Base-by-base conservation (phyloP, 2,113 vertebrate genomes). In the Buteo buteo region DNA sequence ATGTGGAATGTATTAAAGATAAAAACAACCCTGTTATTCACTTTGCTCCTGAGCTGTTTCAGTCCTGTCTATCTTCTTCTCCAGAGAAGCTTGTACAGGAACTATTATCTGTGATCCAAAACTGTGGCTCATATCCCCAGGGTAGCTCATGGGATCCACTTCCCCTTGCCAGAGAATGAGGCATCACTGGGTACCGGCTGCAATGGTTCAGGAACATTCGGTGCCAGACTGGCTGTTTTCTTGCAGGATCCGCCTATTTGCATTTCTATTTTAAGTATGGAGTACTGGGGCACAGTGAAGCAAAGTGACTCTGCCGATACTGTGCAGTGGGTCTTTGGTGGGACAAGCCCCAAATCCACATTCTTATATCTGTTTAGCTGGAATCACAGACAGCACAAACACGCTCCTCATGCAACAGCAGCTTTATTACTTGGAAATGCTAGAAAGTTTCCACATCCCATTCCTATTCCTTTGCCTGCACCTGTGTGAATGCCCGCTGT, bases 401-500 rank as follows among this genome's bases (percentile, higher is more conserved):
- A 15, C 10, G 38, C 26, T 92, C 16, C 62, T 91, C 61, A 17
- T 0, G 22, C 40, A 90, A 77, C 1, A 7, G 20, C 84, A 70
- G 44, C 58, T 85, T 79, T n/a, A 38, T 85, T 95, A 90, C 90
- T 73, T 71, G 86, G 84, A 96, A 89, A 82, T 72, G 25, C 78
- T 91, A 4, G 66, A 50, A 94, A 92, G 36, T 79, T 93, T 94
- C 91, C 94, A 90, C 73, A 64, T 82, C 38, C 57, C 0, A 3
- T 78, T 70, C 64, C 78, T 91, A 55, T 69, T 92, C 38, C 36
- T 83, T 92, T 89, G 94, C 74, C 65, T 83, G 84, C 89, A 82
- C 59, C 20, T 24, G 86, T 92, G 82, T 96, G 88, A 90, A 95
- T 93, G 90, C 71, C 88, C 47, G 17, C 80, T 94, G 83, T 92